Evolutionary conservation across 2,797 vertebrate species (phyloP).

Genomic region (Bradypus variegatus): DNA sequence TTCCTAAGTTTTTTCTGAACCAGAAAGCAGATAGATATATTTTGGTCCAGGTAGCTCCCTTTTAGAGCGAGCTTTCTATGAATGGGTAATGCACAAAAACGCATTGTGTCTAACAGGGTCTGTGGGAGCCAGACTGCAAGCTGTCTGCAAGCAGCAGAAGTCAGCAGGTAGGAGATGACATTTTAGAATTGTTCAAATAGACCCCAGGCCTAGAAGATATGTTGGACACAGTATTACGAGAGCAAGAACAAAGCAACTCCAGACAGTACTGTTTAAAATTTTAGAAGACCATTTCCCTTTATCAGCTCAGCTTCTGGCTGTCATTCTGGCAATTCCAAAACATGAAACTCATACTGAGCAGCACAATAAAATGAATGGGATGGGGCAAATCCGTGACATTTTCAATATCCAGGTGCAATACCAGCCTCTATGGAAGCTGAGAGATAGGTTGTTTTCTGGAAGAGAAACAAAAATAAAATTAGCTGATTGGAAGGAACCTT

Average conservation of each 20-base stretch:
- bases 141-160: not conserved
- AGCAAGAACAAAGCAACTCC: constrained; percentile 13
- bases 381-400: not conserved
- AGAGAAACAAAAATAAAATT: constrained; percentile 2
- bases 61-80: not conserved
- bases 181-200: constrained; percentile 47
- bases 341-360: not conserved
- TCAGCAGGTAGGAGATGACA: constrained; percentile 39
- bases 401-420: not conserved
- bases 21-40: not conserved
- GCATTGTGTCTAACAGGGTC: not conserved
- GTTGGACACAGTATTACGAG: not conserved
- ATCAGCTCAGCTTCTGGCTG: not conserved
- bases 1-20: not conserved
- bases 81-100: not conserved
- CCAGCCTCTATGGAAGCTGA: not conserved
- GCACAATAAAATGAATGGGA: not conserved
- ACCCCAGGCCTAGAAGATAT: not conserved
- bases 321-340: not conserved
- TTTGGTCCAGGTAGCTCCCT: not conserved
- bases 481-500: not conserved
- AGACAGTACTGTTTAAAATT: constrained; percentile 47
- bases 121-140: not conserved
- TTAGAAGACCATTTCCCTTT: constrained; percentile 29
- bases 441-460: not conserved